Percentiles rank a stretch among this genome's conserved stretches.
These are phyloP conservation scores for Chloroclysta siterata DNA, from an alignment of 2,888 invertebrate species.

Conservation along the genomic window DNA sequence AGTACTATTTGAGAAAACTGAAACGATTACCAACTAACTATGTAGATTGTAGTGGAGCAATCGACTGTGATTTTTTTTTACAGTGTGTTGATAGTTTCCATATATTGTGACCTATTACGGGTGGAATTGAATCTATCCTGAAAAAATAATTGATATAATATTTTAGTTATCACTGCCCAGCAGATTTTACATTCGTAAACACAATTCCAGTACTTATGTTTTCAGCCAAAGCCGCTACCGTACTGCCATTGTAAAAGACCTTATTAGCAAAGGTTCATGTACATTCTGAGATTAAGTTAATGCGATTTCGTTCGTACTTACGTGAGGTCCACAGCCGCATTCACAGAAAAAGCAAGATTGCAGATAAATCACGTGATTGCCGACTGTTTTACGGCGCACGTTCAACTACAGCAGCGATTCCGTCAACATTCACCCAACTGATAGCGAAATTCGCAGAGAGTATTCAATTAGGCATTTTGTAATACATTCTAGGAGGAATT, in stretches of 20 bases:
- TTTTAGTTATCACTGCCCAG: background rate
- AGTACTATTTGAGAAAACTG: background rate
- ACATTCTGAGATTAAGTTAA: conserved; percentile 65
- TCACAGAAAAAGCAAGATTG: conserved; percentile 8
- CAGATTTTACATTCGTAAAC: background rate
- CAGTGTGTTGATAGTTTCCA: too few relatives aligned
- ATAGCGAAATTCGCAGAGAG: too few relatives aligned
- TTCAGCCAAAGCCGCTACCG: conserved; percentile 19
- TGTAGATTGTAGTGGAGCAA: background rate
- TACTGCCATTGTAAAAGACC: conserved; percentile 30
- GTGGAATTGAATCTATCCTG: background rate
- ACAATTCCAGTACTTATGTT: conserved; percentile 13
- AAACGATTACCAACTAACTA: too few relatives aligned
- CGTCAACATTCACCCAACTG: too few relatives aligned
- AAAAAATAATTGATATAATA: too few relatives aligned
- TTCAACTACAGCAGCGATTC: background rate
- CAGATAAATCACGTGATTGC: conserved; percentile 1
- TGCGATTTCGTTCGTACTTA: conserved; percentile 58
- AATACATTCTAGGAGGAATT: too few relatives aligned
- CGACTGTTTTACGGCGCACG: background rate
- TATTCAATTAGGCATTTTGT: too few relatives aligned
- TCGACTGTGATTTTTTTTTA: background rate
- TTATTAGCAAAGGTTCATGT: conserved; percentile 67
- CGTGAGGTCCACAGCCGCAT: conserved; percentile 50
- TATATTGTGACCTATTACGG: background rate